These are phyloP conservation scores for Zaprionus ornatus DNA, from an alignment of 1,140 invertebrate genomes.

Conservation along the genomic window DNA sequence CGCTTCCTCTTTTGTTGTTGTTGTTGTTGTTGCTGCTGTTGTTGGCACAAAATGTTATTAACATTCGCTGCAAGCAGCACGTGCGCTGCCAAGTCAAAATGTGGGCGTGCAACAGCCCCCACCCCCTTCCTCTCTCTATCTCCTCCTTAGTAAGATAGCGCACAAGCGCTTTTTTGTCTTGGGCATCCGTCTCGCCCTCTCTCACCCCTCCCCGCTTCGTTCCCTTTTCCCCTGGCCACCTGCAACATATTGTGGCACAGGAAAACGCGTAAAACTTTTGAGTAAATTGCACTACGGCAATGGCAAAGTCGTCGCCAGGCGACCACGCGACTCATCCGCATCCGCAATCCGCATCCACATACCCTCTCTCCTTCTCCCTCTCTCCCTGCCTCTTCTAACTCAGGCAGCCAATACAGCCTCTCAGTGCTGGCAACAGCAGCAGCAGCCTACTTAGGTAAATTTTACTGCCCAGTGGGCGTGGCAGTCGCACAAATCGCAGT, in stretches of 20 bases:
- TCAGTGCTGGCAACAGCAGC: constrained; percentile 29
- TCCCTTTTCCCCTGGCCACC: not conserved
- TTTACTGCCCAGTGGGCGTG: constrained; percentile 41
- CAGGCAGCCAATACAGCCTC: constrained; percentile 12
- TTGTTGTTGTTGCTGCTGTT: constrained; percentile 50
- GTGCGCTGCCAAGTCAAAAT: constrained; percentile 60
- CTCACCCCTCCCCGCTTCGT: not conserved
- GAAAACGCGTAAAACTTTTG: constrained; percentile 53
- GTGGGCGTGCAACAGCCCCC: constrained; percentile 18
- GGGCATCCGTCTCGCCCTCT: not conserved
- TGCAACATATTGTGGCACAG: constrained; percentile 37
- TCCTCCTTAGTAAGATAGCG: not conserved
- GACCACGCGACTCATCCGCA: constrained; percentile 39
- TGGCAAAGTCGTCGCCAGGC: constrained; percentile 43
- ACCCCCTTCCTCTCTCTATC: not conserved
- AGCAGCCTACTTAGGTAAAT: constrained; percentile 49
- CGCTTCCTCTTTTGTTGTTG: constrained; percentile 17
- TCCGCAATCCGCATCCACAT: constrained; percentile 1
- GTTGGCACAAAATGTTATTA: constrained; percentile 72
- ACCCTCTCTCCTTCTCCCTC: not conserved
- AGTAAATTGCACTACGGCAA: constrained; percentile 46
- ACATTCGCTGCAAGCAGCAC: constrained; percentile 71
- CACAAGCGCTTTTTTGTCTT: constrained; percentile 34
- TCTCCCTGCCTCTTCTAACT: not conserved
- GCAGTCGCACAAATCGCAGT: constrained; percentile 7